These are phyloP conservation scores for Urocitellus parryii DNA, from an alignment of 2,113 vertebrate genomes.

Conservation along the genomic window DNA sequence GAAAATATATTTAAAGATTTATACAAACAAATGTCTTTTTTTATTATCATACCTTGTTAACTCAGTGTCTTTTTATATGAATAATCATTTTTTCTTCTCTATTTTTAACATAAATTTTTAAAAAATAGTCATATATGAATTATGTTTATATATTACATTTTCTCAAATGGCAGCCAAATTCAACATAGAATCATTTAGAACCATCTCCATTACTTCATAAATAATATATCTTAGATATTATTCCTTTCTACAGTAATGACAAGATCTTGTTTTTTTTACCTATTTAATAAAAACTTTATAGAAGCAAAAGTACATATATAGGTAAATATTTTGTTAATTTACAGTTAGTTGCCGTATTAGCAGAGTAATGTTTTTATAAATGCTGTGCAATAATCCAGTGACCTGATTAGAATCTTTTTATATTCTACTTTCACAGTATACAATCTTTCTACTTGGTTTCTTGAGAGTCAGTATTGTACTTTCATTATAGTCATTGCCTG, in stretches of 20 bases:
- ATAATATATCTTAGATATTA: neutral
- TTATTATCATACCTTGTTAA: neutral
- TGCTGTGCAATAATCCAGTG: neutral
- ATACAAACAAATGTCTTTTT: neutral
- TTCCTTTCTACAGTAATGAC: neutral
- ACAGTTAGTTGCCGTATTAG: neutral
- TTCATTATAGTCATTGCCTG: neutral
- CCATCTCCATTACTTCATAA: neutral
- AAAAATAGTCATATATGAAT: neutral
- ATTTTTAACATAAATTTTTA: neutral
- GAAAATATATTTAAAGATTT: neutral
- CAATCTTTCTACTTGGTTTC: neutral
- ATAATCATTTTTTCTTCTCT: neutral
- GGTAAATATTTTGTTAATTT: neutral
- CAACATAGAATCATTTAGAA: neutral
- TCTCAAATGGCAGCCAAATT: neutral
- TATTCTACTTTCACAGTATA: neutral
- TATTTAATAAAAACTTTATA: neutral
- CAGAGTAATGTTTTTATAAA: neutral
- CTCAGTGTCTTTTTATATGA: neutral
- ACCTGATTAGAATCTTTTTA: neutral
- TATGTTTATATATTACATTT: neutral
- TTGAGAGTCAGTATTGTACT: neutral
- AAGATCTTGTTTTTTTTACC: neutral
- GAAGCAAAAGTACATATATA: no score